Base-by-base conservation (phyloP, 2,113 vertebrate genomes). In the Tylochromis polylepis region DNA sequence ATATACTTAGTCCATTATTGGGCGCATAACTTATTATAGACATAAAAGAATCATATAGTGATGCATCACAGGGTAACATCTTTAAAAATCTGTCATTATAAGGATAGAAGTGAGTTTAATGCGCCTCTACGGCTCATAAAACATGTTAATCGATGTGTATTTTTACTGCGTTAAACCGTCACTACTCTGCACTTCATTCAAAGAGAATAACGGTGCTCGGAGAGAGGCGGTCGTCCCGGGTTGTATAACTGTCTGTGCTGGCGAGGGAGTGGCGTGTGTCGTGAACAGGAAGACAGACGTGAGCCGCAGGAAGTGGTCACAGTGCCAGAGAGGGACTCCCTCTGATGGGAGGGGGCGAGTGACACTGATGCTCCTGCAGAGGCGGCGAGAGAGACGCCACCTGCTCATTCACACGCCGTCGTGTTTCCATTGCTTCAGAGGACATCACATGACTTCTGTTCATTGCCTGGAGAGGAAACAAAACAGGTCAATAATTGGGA, bases 271-370 rank as follows among this genome's bases (percentile, higher is more conserved):
- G 5, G 8, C 8, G 9, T 12, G 53, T 72, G 36, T 79, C 77
- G 59, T 87, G 83, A 82, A 82, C 85, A 86, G 89, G 86, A 92
- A 82, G 83, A 43, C 56, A 62, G 60, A 81, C 22, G 60, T n/a
- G 55, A 79, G 27, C 83, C 49, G 11, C 83, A 89, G 91, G 90
- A 90, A 89, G 92, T 80, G 60, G 85, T 80, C 38, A 24, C 2
- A 2, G n/a, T 85, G 92, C 92, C 92, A 92, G 75, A 85, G 84
- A 85, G 92, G 92, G 79, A 93, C 78, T 88, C 91, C 90, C 87
- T 91, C 85, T 79, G 89, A 89, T 53, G 51, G 83, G 81, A 77
- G 90, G 85, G 86, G 80, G 81, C n/a, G 84, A 79, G 81, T 1
- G 78, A 58, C 62, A 87, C 38, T 5, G 65, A 79, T 59, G 38